A percentile compares a stretch with the other conserved stretches of the same genome.
These are phyloP conservation scores for Dysdera silvatica DNA, from an alignment of 1,140 invertebrate genomes.

Conservation along the genomic window DNA sequence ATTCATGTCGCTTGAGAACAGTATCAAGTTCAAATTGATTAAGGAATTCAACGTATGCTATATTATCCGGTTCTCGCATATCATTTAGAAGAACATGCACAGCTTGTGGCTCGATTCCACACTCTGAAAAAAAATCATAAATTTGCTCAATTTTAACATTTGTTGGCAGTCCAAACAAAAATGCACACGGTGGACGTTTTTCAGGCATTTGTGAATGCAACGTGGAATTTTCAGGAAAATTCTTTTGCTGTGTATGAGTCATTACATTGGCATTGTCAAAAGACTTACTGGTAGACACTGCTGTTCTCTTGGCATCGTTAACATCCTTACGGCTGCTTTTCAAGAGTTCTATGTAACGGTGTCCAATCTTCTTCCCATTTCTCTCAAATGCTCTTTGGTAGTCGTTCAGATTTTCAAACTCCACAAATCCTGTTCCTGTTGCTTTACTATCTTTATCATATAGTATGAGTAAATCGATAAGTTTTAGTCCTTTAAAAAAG, in stretches of 20 bases:
- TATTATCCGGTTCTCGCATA: neutral
- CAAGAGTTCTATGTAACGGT: conserved; percentile 35
- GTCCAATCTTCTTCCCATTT: conserved; percentile 35
- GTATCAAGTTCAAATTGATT: conserved; percentile 8
- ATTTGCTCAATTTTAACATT: conserved; percentile 1
- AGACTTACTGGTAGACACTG: too few relatives aligned
- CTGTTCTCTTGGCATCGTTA: neutral
- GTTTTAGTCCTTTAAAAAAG: conserved; percentile 61
- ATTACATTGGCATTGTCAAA: neutral
- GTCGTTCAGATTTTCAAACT: conserved; percentile 61
- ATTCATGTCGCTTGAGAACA: conserved; percentile 14
- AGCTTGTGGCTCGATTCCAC: neutral
- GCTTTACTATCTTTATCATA: conserved; percentile 50
- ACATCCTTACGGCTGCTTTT: conserved; percentile 28
- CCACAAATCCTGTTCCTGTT: conserved; percentile 58
- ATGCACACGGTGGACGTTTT: conserved; percentile 9
- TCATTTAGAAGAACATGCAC: conserved; percentile 16
- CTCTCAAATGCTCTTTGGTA: conserved; percentile 36
- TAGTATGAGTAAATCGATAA: conserved; percentile 58
- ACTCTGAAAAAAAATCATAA: neutral
- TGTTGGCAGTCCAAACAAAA: conserved; percentile 14
- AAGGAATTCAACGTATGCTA: conserved; percentile 16
- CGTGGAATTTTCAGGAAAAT: neutral
- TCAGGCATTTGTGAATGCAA: neutral
- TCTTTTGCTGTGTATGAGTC: neutral